Percentiles rank a stretch among this genome's conserved stretches.
Conservation (phyloP, 2,888 invertebrate genomes). For the Spodoptera littoralis region DNA sequence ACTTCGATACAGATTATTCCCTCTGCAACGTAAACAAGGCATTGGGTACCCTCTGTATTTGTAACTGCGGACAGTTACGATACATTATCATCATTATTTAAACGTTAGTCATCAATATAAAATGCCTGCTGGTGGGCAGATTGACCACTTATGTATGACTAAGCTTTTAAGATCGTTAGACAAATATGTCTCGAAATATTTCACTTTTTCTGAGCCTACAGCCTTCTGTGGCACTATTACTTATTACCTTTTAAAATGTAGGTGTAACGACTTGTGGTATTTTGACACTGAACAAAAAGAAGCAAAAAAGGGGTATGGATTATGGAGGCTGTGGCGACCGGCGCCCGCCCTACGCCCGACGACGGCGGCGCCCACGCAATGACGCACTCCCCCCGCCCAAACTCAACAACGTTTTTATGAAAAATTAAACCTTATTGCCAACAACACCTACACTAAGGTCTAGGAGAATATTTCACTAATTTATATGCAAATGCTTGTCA, state of each 20-base stretch:
- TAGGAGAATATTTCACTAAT: conserved; percentile 12
- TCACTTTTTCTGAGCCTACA: conserved; percentile 3
- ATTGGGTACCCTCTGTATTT: conserved; percentile 22
- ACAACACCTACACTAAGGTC: conserved; percentile 34
- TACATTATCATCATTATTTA: conserved; percentile 38
- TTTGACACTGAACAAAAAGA: conserved; percentile 2
- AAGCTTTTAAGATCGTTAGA: conserved; percentile 14
- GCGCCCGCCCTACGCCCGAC: conserved; percentile 51
- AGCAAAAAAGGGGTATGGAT: background rate
- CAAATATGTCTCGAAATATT: conserved; percentile 6
- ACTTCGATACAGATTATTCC: conserved; percentile 21
- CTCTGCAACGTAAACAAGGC: conserved; percentile 28
- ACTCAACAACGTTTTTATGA: conserved; percentile 38
- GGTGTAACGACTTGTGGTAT: conserved; percentile 19
- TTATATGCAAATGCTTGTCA: conserved; percentile 11
- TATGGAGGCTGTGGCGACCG: conserved; percentile 20
- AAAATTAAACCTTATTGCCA: conserved; percentile 42
- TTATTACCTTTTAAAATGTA: conserved; percentile 9
- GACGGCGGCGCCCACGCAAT: conserved; percentile 65
- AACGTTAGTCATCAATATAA: conserved; percentile 22
- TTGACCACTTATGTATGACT: conserved; percentile 18
- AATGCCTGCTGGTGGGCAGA: conserved; percentile 3
- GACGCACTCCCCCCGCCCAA: conserved; percentile 55
- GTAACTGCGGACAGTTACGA: conserved; percentile 23
- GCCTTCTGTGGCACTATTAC: background rate